Conservation (phyloP, 2,888 invertebrate species). For the Synergus japonicus region DNA sequence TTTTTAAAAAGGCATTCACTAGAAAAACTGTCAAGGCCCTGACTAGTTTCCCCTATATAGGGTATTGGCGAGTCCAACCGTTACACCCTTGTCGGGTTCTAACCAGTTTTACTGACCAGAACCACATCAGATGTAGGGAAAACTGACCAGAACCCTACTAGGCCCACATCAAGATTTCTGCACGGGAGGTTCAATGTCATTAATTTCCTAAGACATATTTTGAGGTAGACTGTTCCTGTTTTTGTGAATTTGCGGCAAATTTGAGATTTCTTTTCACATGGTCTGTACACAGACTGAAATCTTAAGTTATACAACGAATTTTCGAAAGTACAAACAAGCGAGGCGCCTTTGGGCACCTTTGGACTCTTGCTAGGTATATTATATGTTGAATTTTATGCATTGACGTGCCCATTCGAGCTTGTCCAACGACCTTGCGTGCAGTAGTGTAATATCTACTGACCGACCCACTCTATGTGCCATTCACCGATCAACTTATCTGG, state of each 20-base stretch:
- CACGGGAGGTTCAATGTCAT: neutral
- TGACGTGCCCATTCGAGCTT: conserved; percentile 33
- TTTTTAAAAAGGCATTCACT: no score
- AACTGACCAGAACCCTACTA: no score
- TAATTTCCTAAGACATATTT: neutral
- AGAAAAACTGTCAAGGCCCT: no score
- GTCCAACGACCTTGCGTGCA: conserved; percentile 68
- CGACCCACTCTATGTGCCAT: conserved; percentile 70
- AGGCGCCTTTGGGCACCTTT: conserved; percentile 24
- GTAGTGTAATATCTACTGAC: conserved; percentile 64
- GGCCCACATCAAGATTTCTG: no score
- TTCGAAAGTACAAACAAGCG: conserved; percentile 54
- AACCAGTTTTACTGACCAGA: no score
- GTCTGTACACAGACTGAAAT: conserved; percentile 12
- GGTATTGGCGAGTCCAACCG: no score
- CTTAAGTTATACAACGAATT: conserved; percentile 48
- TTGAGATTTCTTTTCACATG: neutral
- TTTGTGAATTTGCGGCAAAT: neutral
- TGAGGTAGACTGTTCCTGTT: neutral
- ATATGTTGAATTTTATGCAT: conserved; percentile 26
- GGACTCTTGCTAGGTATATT: neutral
- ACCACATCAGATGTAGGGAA: no score
- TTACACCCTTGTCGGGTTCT: no score
- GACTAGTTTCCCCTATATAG: no score
- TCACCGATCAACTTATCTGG: conserved; percentile 65